Evolutionary conservation across 2,113 vertebrate species (phyloP).

Genomic region (Sceloporus tristichus): DNA sequence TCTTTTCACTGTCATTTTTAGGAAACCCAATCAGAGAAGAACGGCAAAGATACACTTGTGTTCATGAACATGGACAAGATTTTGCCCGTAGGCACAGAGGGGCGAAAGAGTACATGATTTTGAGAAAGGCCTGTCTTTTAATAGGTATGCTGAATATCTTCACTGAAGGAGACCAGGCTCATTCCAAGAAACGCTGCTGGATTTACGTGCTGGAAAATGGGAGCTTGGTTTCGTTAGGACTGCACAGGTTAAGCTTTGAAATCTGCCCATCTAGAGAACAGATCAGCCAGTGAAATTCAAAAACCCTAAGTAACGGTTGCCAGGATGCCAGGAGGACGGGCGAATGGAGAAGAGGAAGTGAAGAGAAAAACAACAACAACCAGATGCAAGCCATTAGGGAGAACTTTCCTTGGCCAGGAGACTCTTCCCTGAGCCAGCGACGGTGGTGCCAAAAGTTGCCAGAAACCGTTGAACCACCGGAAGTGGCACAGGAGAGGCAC

Average conservation of each 20-base stretch:
- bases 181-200: too few species aligned
- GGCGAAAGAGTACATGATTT: neutral
- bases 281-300: too few species aligned
- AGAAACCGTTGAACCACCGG: constrained; percentile 11
- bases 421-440: neutral
- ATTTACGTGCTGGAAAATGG: too few species aligned
- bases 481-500: neutral
- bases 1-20: neutral
- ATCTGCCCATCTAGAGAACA: too few species aligned
- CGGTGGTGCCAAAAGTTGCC: neutral
- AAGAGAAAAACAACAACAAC: too few species aligned
- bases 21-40: neutral
- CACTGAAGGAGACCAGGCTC: too few species aligned
- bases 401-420: constrained; percentile 4
- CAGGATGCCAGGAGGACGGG: neutral
- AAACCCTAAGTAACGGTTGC: neutral
- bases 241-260: too few species aligned
- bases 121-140: neutral
- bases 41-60: neutral
- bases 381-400: neutral
- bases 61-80: neutral
- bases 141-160: neutral
- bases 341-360: neutral
- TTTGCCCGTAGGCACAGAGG: too few species aligned
- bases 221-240: too few species aligned